Percentiles rank a stretch among this genome's conserved stretches.
Evolutionary conservation across 2,888 invertebrate species (phyloP).

Genomic region (Leptopilina syphax): DNA sequence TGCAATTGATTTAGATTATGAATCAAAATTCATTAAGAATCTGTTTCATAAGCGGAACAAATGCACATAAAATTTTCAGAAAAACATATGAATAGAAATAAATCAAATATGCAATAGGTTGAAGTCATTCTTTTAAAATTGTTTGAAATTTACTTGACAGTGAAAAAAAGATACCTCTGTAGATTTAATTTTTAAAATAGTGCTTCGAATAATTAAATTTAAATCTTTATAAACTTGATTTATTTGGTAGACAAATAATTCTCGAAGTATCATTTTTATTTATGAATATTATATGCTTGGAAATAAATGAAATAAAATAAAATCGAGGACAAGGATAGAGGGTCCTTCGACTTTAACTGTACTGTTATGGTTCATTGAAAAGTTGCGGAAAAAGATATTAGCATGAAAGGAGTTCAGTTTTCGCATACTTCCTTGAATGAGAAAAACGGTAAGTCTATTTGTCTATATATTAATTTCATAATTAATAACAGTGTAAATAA

Average conservation of each 20-base stretch:
- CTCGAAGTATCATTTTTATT: too few relatives aligned
- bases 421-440: conserved; percentile 6
- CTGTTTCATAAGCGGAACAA: conserved; percentile 24
- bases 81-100: conserved; percentile 1
- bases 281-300: too few relatives aligned
- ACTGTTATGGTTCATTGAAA: conserved; percentile 9
- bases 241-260: too few relatives aligned
- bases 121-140: not conserved
- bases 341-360: conserved; percentile 38
- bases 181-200: too few relatives aligned
- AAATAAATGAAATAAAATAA: not conserved
- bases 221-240: too few relatives aligned
- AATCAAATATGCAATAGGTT: not conserved
- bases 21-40: conserved; percentile 21
- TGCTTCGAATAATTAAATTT: too few relatives aligned
- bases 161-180: too few relatives aligned
- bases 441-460: not conserved
- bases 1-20: conserved; percentile 16
- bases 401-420: not conserved
- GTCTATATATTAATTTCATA: not conserved
- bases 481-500: not conserved
- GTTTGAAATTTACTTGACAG: too few relatives aligned
- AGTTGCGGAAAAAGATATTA: conserved; percentile 15
- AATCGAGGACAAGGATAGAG: conserved; percentile 48
- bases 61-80: not conserved